Conservation (phyloP, 2,113 vertebrate species). For the Percopsis transmontana region DNA sequence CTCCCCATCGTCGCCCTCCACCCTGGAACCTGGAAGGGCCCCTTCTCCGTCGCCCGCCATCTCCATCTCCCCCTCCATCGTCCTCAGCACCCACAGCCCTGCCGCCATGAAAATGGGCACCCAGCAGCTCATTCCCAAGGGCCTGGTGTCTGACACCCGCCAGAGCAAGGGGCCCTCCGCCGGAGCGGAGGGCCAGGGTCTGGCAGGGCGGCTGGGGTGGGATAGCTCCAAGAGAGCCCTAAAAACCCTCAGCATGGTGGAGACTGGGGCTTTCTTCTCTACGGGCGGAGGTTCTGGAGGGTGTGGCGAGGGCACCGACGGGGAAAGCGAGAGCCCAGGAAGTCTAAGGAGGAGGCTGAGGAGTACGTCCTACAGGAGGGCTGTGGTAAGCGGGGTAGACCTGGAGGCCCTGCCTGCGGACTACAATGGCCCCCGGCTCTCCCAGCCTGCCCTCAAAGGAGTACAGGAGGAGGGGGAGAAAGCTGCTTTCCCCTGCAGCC, state of each 20-base stretch:
- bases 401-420: conserved; percentile 64
- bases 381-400: conserved; percentile 89
- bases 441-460: conserved; percentile 77
- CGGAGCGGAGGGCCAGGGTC: conserved; percentile 44
- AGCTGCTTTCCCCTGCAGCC: conserved; percentile 44
- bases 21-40: conserved; percentile 54
- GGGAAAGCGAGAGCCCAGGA: conserved; percentile 78
- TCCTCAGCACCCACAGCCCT: conserved; percentile 87
- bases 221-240: conserved; percentile 74
- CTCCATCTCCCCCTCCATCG: conserved; percentile 51
- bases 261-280: conserved; percentile 71
- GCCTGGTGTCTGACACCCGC: conserved; percentile 79
- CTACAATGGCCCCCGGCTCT: conserved; percentile 79
- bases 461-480: conserved; percentile 80
- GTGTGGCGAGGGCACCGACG: conserved; percentile 64
- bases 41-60: conserved; percentile 69
- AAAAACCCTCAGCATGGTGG: conserved; percentile 87
- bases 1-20: conserved; percentile 51
- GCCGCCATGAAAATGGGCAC: conserved; percentile 87
- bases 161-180: conserved; percentile 57
- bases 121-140: conserved; percentile 90
- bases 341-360: conserved; percentile 83
- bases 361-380: conserved; percentile 93
- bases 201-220: conserved; percentile 61
- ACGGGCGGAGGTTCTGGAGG: conserved; percentile 41